Percentiles rank a stretch among this genome's conserved stretches.
These are phyloP conservation scores for Dolichotis patagonum DNA, from an alignment of 2,113 vertebrate species.

Conservation along the genomic window DNA sequence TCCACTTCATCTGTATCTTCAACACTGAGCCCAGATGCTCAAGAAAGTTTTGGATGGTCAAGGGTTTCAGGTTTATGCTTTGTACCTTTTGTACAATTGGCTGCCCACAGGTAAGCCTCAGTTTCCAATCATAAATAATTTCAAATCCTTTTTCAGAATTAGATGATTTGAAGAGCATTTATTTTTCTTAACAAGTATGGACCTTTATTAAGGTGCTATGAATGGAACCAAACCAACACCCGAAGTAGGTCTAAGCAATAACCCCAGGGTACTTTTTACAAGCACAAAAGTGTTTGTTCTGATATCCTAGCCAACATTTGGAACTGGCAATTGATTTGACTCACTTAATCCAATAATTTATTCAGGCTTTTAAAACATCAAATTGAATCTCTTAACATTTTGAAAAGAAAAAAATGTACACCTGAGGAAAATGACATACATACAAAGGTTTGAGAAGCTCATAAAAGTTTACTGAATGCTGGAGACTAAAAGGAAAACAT, in stretches of 20 bases:
- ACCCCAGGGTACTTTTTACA: background rate
- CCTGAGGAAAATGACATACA: background rate
- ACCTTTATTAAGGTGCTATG: background rate
- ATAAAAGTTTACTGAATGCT: background rate
- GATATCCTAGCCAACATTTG: conserved; percentile 19
- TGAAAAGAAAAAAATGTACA: background rate
- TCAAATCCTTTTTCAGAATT: background rate
- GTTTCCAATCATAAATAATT: conserved; percentile 28
- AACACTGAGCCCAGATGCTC: background rate
- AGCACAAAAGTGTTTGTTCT: conserved; percentile 44
- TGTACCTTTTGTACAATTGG: background rate
- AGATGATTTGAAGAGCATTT: background rate
- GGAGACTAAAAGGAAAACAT: background rate
- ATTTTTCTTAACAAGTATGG: background rate
- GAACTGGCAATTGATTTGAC: conserved; percentile 23
- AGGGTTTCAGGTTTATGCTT: background rate
- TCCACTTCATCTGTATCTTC: conserved; percentile 18
- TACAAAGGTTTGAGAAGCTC: background rate
- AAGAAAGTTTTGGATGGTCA: background rate
- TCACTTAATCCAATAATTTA: conserved; percentile 59
- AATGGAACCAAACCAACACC: background rate
- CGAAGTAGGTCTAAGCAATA: background rate
- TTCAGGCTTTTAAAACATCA: conserved; percentile 51
- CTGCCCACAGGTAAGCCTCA: background rate
- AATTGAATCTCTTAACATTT: conserved; percentile 40